Evolutionary conservation across 1,140 invertebrate genomes (phyloP).

Genomic region (Melitaea cinxia): DNA sequence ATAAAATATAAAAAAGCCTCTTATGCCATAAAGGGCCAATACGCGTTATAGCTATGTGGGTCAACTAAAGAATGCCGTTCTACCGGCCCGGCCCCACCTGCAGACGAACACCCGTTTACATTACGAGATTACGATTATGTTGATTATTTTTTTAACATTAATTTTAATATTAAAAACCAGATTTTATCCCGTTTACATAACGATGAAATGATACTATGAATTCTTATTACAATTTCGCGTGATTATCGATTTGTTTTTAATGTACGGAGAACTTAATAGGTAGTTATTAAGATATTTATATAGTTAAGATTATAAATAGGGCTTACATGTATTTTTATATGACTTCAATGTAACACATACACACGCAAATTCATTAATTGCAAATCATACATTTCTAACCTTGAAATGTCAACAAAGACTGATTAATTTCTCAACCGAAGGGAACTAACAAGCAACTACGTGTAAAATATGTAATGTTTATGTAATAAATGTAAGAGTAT

Average conservation of each 20-base stretch:
- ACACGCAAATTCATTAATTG: too few species aligned
- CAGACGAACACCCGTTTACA: conserved; percentile 18
- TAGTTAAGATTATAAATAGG: too few species aligned
- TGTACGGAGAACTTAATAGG: not conserved
- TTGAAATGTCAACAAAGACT: too few species aligned
- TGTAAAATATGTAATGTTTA: too few species aligned
- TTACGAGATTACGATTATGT: conserved; percentile 18
- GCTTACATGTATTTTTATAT: too few species aligned
- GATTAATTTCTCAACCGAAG: too few species aligned
- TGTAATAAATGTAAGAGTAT: too few species aligned
- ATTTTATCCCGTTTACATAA: conserved; percentile 16
- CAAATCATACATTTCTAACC: too few species aligned
- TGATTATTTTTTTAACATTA: conserved; percentile 16
- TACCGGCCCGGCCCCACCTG: conserved; percentile 65
- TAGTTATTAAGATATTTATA: too few species aligned
- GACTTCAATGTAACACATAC: too few species aligned
- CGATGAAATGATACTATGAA: not conserved
- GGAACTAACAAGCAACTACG: too few species aligned
- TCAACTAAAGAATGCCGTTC: conserved; percentile 66
- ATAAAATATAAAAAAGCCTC: conserved; percentile 20
- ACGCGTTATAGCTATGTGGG: conserved; percentile 65
- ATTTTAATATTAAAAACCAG: not conserved
- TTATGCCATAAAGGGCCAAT: conserved; percentile 27
- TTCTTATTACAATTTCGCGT: not conserved
- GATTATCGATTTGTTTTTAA: not conserved